Evolutionary conservation across 2,113 vertebrate species (phyloP).

Genomic region (Mandrillus leucophaeus): DNA sequence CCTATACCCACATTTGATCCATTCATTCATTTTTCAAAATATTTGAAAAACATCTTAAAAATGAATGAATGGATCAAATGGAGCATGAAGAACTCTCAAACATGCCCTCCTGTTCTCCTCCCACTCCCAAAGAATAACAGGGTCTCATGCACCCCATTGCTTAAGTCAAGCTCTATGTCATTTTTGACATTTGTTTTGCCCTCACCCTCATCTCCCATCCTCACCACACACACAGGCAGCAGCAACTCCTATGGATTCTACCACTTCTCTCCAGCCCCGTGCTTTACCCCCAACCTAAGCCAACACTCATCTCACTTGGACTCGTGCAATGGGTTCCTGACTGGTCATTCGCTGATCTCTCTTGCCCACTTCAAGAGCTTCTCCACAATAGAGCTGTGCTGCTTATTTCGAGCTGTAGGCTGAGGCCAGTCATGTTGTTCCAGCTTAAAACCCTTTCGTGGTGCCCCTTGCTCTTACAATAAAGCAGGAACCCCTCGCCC

Average conservation of each 20-base stretch:
- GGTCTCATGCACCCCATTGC: neutral
- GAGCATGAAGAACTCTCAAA: neutral
- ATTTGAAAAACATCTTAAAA: neutral
- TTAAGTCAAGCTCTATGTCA: neutral
- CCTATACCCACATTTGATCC: neutral
- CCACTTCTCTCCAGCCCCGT: neutral
- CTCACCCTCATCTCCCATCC: neutral
- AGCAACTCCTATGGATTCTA: neutral
- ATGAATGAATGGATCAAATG: no score
- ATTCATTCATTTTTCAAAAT: neutral
- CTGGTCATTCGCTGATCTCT: neutral
- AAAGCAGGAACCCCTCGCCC: neutral
- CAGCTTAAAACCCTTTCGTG: neutral
- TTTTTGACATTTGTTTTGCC: neutral
- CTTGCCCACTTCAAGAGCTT: neutral
- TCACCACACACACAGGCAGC: neutral
- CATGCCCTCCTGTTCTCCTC: neutral
- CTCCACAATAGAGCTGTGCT: fast-evolving
- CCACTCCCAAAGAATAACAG: neutral
- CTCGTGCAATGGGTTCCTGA: no score
- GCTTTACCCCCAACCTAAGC: neutral
- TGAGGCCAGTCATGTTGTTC: neutral
- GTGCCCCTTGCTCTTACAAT: neutral
- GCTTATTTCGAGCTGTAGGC: neutral
- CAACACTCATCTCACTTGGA: neutral